phyloP scores from a whole-genome alignment of 2,113 vertebrate genomes.

The Macroglossus sobrinus region DNA sequence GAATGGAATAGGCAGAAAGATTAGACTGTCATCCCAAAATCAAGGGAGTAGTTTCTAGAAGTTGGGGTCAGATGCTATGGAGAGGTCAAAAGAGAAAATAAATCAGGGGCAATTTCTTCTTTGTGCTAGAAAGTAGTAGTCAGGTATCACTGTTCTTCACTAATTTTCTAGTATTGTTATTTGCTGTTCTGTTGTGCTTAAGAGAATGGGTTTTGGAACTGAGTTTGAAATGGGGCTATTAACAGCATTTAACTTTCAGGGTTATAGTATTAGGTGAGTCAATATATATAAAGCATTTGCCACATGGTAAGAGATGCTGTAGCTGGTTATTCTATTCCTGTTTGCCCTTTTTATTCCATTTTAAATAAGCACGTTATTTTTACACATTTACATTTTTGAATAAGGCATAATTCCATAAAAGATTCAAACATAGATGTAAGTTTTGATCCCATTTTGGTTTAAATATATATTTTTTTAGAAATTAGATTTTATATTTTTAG shows the following conservation, averaged over 20 bases:
- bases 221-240: neutral
- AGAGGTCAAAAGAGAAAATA: neutral
- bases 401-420: neutral
- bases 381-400: neutral
- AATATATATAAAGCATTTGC: neutral
- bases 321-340: neutral
- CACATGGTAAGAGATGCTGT: neutral
- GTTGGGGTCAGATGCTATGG: neutral
- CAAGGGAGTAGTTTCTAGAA: neutral
- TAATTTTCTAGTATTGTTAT: neutral
- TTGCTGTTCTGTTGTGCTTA: neutral
- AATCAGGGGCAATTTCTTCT: neutral
- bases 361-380: neutral
- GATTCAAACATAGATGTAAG: neutral
- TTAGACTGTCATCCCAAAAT: neutral
- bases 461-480: neutral
- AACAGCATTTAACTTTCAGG: neutral
- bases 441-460: neutral
- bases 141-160: neutral
- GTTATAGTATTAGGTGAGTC: neutral
- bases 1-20: neutral
- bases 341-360: neutral
- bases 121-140: neutral
- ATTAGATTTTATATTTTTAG: conserved; percentile 16
- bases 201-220: neutral